These are phyloP conservation scores for Magallana ariakensis DNA, from an alignment of 1,140 invertebrate genomes.

Conservation along the genomic window DNA sequence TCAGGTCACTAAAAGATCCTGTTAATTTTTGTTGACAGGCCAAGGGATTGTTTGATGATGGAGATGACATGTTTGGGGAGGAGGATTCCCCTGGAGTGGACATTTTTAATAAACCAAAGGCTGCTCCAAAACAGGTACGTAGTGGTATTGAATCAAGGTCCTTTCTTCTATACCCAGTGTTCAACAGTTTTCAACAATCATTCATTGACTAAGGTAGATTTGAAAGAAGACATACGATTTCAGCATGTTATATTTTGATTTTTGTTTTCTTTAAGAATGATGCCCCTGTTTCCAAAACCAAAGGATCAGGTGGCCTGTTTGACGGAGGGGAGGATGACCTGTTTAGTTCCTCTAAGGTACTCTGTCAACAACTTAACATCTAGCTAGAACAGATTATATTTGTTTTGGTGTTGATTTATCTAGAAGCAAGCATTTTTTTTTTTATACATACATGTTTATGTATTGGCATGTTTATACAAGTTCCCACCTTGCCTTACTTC, in stretches of 20 bases:
- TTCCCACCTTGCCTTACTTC: too few relatives aligned
- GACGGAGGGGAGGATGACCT: neutral
- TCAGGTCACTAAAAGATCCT: too few relatives aligned
- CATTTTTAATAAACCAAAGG: constrained; percentile 60
- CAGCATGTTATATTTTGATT: neutral
- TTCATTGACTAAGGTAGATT: neutral
- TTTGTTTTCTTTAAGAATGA: neutral
- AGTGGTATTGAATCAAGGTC: too few relatives aligned
- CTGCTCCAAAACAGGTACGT: neutral
- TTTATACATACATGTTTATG: too few relatives aligned
- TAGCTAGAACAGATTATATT: too few relatives aligned
- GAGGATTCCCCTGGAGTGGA: constrained; percentile 63
- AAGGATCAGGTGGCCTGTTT: neutral
- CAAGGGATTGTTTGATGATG: constrained; percentile 66
- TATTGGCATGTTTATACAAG: too few relatives aligned
- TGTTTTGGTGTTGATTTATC: too few relatives aligned
- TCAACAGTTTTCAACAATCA: too few relatives aligned
- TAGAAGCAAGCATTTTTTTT: too few relatives aligned
- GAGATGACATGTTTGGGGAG: constrained; percentile 64
- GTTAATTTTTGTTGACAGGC: neutral
- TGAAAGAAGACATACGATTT: neutral
- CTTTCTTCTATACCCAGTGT: too few relatives aligned
- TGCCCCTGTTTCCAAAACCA: neutral
- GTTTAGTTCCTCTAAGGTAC: neutral
- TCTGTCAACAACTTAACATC: neutral